Conservation (phyloP, 2,113 vertebrate genomes). For the Sitta europaea region DNA sequence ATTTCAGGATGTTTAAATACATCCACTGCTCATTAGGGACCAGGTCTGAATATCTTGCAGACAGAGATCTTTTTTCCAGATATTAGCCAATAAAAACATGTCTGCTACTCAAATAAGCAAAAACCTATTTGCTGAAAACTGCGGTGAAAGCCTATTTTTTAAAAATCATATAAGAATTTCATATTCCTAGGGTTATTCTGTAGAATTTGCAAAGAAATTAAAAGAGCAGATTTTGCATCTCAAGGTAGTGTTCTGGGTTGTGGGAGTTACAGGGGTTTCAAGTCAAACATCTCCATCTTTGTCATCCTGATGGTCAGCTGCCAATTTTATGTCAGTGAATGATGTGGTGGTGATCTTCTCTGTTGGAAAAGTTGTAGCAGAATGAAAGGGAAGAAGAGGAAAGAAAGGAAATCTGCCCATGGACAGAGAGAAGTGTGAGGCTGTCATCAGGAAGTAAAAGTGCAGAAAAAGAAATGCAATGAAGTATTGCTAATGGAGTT, state of each 20-base stretch:
- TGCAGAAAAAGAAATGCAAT: not conserved
- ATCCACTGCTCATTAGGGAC: not conserved
- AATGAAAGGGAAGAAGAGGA: not conserved
- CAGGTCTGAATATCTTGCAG: not conserved
- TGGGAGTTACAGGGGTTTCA: not conserved
- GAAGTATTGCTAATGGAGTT: not conserved
- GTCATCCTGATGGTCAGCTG: not conserved
- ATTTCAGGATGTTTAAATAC: not conserved
- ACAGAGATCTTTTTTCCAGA: not conserved
- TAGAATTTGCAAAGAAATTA: not conserved
- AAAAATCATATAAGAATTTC: not conserved
- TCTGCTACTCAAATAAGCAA: not conserved
- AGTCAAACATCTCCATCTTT: not conserved
- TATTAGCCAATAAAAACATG: not conserved
- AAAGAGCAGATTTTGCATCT: not conserved
- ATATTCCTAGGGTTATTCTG: not conserved
- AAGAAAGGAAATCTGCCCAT: not conserved
- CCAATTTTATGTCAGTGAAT: not conserved
- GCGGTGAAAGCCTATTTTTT: not conserved
- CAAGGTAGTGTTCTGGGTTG: not conserved
- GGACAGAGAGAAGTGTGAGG: not conserved
- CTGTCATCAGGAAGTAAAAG: not conserved
- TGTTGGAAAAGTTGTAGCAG: not conserved
- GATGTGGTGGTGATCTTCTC: not conserved
- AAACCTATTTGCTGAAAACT: not conserved